Conservation (phyloP, 23 tunicate species). For the Botrylloides violaceus region DNA sequence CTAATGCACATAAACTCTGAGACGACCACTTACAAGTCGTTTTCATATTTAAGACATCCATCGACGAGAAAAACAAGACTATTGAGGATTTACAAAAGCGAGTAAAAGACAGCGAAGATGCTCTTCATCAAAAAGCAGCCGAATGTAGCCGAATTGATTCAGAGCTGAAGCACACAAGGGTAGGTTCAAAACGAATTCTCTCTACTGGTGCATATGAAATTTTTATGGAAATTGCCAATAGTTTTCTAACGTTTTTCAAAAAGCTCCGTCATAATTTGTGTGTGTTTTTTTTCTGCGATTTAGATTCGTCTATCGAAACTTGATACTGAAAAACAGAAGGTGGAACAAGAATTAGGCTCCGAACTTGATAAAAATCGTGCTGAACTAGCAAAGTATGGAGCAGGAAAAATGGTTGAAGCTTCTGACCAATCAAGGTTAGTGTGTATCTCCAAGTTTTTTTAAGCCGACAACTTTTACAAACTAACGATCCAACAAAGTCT, state of each 20-base stretch:
- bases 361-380: constrained; percentile 6
- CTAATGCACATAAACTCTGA: no score
- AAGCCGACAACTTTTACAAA: no score
- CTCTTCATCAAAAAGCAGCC: not conserved
- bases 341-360: not conserved
- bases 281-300: not conserved
- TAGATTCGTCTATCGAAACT: not conserved
- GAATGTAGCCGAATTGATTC: constrained; percentile 16
- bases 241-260: no score
- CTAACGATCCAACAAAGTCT: no score
- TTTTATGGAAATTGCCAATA: no score
- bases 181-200: no score
- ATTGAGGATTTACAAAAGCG: not conserved
- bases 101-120: constrained; percentile 1
- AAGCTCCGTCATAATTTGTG: not conserved
- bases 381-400: constrained; percentile 1
- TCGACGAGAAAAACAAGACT: not conserved
- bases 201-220: no score
- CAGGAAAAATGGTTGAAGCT: not conserved
- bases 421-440: not conserved
- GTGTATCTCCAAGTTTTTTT: no score
- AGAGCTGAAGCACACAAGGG: constrained; percentile 15
- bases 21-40: no score
- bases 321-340: not conserved
- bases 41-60: not conserved